Base-by-base conservation (phyloP, 2,797 vertebrate genomes). In the Bryconaethiops microstoma region DNA sequence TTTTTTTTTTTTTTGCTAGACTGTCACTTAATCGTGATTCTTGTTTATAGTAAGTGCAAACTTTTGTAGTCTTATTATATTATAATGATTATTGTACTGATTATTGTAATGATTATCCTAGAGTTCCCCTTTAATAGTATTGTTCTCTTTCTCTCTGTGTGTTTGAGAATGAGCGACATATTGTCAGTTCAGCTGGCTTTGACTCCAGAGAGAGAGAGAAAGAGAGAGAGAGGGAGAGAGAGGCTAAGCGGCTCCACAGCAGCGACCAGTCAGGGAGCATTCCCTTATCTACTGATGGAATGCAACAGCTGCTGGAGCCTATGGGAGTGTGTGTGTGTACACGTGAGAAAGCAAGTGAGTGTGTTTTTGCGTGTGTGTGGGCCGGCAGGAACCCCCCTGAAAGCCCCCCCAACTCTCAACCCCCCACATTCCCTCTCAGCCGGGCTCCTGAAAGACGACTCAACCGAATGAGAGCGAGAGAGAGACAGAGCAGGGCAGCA, bases 351-450 rank as follows among this genome's bases (percentile, higher is more conserved):
- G 55, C n/a, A n/a, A 21, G 55, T 1, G 7, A 57, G 45, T 16
- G 70, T 62, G 90, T 67, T 80, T 86, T 92, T 89, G 92, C 89
- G 90, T 91, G 92, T 90, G 89, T 92, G 95, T 95, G 94, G 96
- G 96, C 95, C 95, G 93, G 94, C 95, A 93, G 93, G 94, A 96
- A 95, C 96, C 96, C 96, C 93, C 95, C 87, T 94, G 83, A 83
- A 83, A 92, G 92, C 91, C 90, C 93, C 35, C 93, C 93, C 83
- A 52, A 81, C 87, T 86, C 80, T 76, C 84, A 83, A 83, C 84
- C 84, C 86, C 86, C 82, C 77, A 76, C 74, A 57, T 86, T 82
- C 81, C 68, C 65, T 79, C 73, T 79, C 78, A 84, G 77, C 92
- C 76, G 86, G 91, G 91, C 92, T 93, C 90, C 90, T 93, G 92